Conservation (phyloP, 2,888 invertebrate genomes). For the Acleris laterana region DNA sequence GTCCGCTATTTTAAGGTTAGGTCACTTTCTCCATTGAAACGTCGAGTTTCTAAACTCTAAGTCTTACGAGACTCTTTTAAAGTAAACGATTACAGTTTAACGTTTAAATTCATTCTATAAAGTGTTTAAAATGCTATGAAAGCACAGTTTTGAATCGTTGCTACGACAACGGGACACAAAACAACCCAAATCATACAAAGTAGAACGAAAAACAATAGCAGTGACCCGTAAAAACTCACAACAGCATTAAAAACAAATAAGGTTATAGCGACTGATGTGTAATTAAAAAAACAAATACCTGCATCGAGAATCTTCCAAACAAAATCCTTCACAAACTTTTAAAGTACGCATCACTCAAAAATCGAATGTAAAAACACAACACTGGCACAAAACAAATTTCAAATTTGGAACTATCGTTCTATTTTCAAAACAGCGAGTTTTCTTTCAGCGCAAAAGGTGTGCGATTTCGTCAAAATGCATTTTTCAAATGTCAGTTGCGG, state of each 20-base stretch:
- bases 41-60: constrained; percentile 29
- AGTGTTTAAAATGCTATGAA: neutral
- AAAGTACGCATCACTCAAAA: constrained; percentile 58
- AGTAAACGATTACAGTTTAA: neutral
- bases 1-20: constrained; percentile 48
- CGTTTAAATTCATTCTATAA: neutral
- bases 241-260: too few species aligned
- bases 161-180: constrained; percentile 22
- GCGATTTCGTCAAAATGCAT: constrained; percentile 82
- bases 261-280: neutral
- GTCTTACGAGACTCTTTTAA: constrained; percentile 23
- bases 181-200: constrained; percentile 1
- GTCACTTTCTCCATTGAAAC: constrained; percentile 54
- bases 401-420: constrained; percentile 41
- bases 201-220: neutral
- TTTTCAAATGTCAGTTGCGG: constrained; percentile 78
- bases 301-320: constrained; percentile 63
- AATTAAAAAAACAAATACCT: constrained; percentile 57
- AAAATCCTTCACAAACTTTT: constrained; percentile 49
- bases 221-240: neutral
- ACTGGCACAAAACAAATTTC: constrained; percentile 39
- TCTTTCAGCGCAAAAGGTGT: constrained; percentile 67
- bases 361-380: constrained; percentile 47
- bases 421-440: constrained; percentile 29
- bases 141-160: constrained; percentile 3